A percentile compares a stretch with the other conserved stretches of the same genome.
These are phyloP conservation scores for Lymantria dispar DNA, from an alignment of 2,888 invertebrate genomes.

Conservation along the genomic window DNA sequence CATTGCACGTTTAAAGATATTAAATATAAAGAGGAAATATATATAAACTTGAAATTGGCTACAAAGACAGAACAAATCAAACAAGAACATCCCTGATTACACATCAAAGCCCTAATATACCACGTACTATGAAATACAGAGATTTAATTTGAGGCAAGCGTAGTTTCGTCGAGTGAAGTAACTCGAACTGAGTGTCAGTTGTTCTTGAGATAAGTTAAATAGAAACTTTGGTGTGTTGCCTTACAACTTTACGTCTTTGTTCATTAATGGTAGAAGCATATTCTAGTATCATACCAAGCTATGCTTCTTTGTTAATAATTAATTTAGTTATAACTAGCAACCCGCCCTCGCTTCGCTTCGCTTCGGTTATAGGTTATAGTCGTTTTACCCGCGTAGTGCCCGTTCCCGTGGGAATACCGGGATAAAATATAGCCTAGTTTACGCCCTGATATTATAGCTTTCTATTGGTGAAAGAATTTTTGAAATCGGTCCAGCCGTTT, in stretches of 20 bases:
- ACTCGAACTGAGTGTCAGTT: constrained; percentile 46
- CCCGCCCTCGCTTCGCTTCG: too few species aligned
- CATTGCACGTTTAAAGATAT: too few species aligned
- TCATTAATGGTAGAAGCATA: constrained; percentile 31
- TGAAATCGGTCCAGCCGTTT: too few species aligned
- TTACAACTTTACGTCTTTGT: constrained; percentile 37
- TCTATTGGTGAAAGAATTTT: too few species aligned
- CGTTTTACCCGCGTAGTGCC: too few species aligned
- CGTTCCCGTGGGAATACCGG: too few species aligned
- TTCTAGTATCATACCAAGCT: constrained; percentile 3
- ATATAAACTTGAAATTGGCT: not conserved
- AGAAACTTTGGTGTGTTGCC: constrained; percentile 33
- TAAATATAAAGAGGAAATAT: too few species aligned
- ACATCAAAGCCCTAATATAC: constrained; percentile 19
- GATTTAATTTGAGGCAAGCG: constrained; percentile 50
- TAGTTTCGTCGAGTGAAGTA: constrained; percentile 37
- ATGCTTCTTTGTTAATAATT: too few species aligned
- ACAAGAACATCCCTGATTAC: constrained; percentile 9
- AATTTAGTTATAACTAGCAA: too few species aligned
- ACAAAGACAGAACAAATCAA: not conserved
- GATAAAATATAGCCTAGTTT: too few species aligned
- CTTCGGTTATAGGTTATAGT: too few species aligned
- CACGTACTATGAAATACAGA: constrained; percentile 24
- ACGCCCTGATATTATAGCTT: too few species aligned
- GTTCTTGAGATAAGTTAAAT: constrained; percentile 38